A percentile compares a stretch with the other conserved stretches of the same genome.
Conservation (phyloP, 2,113 vertebrate species). For the Coturnix japonica region DNA sequence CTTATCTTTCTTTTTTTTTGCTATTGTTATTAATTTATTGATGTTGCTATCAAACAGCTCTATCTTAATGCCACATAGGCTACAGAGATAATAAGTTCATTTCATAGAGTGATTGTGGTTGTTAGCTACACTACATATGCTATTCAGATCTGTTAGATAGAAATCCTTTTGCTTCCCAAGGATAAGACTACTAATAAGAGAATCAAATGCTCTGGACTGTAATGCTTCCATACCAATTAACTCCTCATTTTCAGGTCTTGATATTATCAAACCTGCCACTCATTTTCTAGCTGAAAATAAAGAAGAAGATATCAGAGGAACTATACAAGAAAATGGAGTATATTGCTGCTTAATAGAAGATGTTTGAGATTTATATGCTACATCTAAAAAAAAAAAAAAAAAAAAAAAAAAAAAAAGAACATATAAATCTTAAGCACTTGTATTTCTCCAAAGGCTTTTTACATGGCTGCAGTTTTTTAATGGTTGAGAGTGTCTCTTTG, state of each 20-base stretch:
- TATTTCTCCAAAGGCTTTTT: neutral
- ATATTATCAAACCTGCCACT: slow-evolving; percentile 15
- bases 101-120: neutral
- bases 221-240: slow-evolving; percentile 32
- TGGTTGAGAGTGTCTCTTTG: neutral
- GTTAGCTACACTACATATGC: neutral
- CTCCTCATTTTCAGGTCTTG: slow-evolving; percentile 9
- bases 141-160: neutral
- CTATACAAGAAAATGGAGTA: neutral
- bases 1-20: neutral
- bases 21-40: neutral
- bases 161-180: slow-evolving; percentile 19
- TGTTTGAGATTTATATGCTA: neutral
- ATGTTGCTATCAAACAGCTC: neutral
- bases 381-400: neutral
- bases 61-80: neutral
- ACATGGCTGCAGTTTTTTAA: neutral
- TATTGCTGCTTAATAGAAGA: neutral
- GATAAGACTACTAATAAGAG: neutral
- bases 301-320: neutral
- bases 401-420: neutral
- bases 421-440: neutral
- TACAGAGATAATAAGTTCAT: neutral
- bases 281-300: slow-evolving; percentile 28
- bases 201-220: neutral